Base-by-base conservation (phyloP, 64 coral and sea anemone genomes). In the Pachyseris speciosa region DNA sequence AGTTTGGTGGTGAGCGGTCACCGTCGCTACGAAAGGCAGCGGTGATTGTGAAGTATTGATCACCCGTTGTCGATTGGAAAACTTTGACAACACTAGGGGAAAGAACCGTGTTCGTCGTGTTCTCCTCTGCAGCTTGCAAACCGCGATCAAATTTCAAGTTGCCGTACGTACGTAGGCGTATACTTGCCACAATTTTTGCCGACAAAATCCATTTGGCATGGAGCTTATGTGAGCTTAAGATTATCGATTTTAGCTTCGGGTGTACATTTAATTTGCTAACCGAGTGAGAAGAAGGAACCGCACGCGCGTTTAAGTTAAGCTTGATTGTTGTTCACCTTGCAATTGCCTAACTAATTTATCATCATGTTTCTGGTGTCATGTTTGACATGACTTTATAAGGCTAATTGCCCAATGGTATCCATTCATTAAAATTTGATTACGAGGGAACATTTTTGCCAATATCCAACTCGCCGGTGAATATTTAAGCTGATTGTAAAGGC, bases 111-210 rank as follows among this genome's bases (percentile, higher is more conserved):
- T 9, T 28, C n/a, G 30, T 27, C 61, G 25, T 65, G 32, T 22
- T 40, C 69, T 37, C 32, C 43, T n/a, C 12, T 61, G 33, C 22
- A 37, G 0, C 22, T 22, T 20, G 28, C 49, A 61, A 34, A 47
- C 30, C 1, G 50, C 53, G 77, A 81, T 81, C 77, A 58, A 63
- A 81, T 81, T 81, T 81, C 77, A 60, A 22, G 11, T 81, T 40
- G 12, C 29, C 27, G 9, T n/a, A n/a, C n/a, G n/a, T n/a, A n/a
- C n/a, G n/a, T 61, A 60, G 51, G 34, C 77, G 77, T 53, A 38
- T 5, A 61, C 77, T 33, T 5, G 20, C 32, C 53, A 39, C 4
- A 28, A 58, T 25, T 37, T 34, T 30, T 53, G 33, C 30, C 53
- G 11, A 34, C 29, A 60, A 39, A 61, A 39, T 28, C 3, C n/a